A percentile compares a stretch with the other conserved stretches of the same genome.
Evolutionary conservation across 92 coral and sea anemone species (phyloP).

Genomic region (Hydrozoanthus gracilis): DNA sequence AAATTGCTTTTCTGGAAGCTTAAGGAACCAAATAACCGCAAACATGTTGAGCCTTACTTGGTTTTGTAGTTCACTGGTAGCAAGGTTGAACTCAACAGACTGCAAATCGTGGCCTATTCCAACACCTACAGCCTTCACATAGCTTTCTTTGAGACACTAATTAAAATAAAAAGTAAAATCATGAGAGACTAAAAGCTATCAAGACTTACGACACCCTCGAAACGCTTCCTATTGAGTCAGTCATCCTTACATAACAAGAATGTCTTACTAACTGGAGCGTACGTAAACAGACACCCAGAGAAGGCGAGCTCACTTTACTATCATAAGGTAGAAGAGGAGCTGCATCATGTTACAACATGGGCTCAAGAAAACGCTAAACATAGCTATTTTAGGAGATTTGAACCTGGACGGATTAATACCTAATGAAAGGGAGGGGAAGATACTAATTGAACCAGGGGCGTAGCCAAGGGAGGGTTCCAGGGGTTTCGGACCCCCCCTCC

Average conservation of each 20-base stretch:
- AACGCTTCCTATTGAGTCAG: no score
- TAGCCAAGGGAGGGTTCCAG: no score
- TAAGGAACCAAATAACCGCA: neutral
- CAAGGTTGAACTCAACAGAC: slow-evolving; percentile 78
- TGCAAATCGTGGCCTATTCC: slow-evolving; percentile 97
- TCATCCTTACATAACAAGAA: no score
- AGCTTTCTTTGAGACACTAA: slow-evolving; percentile 98
- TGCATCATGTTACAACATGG: slow-evolving; percentile 39
- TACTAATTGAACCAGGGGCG: slow-evolving; percentile 36
- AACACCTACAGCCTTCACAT: slow-evolving; percentile 96
- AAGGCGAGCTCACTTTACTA: slow-evolving; percentile 30
- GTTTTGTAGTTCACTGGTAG: slow-evolving; percentile 64
- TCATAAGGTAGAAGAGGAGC: slow-evolving; percentile 47
- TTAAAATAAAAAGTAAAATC: neutral
- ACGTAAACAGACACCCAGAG: slow-evolving; percentile 46
- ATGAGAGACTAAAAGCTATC: no score
- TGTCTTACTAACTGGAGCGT: slow-evolving; percentile 47
- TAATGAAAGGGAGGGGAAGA: slow-evolving; percentile 43
- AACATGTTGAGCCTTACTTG: slow-evolving; percentile 49
- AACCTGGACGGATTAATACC: slow-evolving; percentile 16
- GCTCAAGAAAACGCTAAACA: slow-evolving; percentile 36
- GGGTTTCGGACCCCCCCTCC: no score
- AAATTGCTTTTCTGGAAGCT: no score
- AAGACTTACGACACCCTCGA: no score
- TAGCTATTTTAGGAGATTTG: slow-evolving; percentile 31